Evolutionary conservation across 2,888 invertebrate species (phyloP).

Genomic region (Quadroppia sp.): DNA sequence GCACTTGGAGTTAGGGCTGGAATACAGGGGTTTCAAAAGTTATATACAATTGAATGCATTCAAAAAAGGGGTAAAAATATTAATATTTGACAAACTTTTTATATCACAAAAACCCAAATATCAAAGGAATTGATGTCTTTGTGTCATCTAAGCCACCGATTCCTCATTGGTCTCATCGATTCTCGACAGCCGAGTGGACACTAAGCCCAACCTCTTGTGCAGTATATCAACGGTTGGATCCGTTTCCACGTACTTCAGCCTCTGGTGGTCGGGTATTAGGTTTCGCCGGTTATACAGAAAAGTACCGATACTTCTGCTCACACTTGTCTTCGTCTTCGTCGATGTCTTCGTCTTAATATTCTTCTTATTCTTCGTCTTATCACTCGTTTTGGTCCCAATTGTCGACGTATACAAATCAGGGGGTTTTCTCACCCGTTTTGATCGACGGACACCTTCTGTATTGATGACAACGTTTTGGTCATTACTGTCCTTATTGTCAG

Average conservation of each 20-base stretch:
- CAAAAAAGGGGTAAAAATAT: too few relatives aligned
- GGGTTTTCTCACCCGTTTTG: not conserved
- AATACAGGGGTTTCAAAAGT: too few relatives aligned
- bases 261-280: not conserved
- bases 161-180: constrained; percentile 1
- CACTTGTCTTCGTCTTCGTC: not conserved
- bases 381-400: not conserved
- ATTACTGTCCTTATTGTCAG: too few relatives aligned
- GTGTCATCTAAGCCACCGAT: too few relatives aligned
- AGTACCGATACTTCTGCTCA: not conserved
- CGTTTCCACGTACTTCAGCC: constrained; percentile 12
- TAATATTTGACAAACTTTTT: too few relatives aligned
- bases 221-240: not conserved
- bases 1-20: too few relatives aligned
- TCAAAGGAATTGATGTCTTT: too few relatives aligned
- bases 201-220: constrained; percentile 8
- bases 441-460: not conserved
- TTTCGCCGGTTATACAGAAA: not conserved
- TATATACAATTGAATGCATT: too few relatives aligned
- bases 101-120: too few relatives aligned
- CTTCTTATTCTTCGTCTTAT: not conserved
- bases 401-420: not conserved
- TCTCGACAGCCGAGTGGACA: not conserved
- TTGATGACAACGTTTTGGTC: too few relatives aligned
- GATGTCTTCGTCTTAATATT: not conserved